Base-by-base conservation (phyloP, 2,797 vertebrate species). In the Coregonus ussuriensis region DNA sequence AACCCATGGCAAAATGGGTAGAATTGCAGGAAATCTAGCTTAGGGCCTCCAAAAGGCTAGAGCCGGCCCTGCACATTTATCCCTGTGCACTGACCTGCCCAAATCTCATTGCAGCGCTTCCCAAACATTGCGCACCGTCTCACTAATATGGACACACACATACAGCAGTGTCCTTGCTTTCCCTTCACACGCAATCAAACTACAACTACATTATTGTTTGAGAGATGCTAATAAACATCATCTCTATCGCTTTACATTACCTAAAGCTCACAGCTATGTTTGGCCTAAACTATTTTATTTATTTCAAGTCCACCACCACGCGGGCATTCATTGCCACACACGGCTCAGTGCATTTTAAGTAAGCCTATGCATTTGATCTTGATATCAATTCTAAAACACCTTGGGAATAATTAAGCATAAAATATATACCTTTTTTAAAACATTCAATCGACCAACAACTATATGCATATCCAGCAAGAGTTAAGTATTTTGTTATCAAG, bases 261-360 rank as follows among this genome's bases (percentile, higher is more conserved):
- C 13, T 16, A 18, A 70, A n/a, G 35, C 15, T 31, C 37, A 14
- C 37, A 5, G 41, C 41, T 11, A 6, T 70, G 18, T 70, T 70
- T 41, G 41, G 16, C 6, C 35, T 41, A 70, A 70, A 70, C 35
- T n/a, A 14, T 4, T 21, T 66, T 31, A 1, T 33, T 83, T 76
- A 77, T 86, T 89, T 88, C 82, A 82, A 81, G 77, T 72, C 72
- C 73, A 71, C 3, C 11, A n/a, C 29, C 6, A 15, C 47, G 9
- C n/a, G 21, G 21, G n/a, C 41, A 52, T 67, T 18, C 18, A 21
- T 81, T 84, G 89, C 88, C 91, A 92, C 80, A 86, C 73, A 81
- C 1, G 81, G 79, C 73, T 82, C 81, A 87, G 81, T 79, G 84
- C 83, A 80, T 90, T 89, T 90, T 86, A 89, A 91, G 6, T 21